Evolutionary conservation across 2,888 invertebrate genomes (phyloP).

Genomic region (Orthosia gracilis): DNA sequence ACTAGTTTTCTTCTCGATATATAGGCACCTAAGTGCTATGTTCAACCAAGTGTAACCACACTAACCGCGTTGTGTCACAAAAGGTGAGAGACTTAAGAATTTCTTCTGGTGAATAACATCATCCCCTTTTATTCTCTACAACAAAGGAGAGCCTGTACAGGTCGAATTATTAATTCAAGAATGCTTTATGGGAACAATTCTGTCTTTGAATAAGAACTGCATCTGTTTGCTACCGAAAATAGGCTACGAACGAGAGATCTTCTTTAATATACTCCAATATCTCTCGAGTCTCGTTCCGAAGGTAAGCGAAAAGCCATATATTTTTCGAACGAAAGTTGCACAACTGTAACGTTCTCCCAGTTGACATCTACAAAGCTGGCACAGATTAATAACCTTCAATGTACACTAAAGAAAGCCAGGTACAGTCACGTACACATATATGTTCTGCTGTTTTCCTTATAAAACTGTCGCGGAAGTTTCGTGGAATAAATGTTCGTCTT

Average conservation of each 20-base stretch:
- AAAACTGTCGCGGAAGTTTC: constrained; percentile 63
- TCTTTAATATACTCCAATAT: constrained; percentile 17
- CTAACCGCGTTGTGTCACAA: background rate
- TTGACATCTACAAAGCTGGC: constrained; percentile 54
- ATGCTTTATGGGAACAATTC: constrained; percentile 17
- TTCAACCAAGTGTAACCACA: background rate
- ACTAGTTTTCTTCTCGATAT: background rate
- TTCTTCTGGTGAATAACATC: constrained; percentile 28
- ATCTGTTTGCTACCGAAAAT: constrained; percentile 6
- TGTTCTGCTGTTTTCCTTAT: constrained; percentile 58
- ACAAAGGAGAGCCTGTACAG: constrained; percentile 25
- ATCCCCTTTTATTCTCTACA: constrained; percentile 23
- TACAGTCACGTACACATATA: constrained; percentile 60
- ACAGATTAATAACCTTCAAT: constrained; percentile 62
- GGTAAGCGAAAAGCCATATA: constrained; percentile 34
- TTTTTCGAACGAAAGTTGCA: constrained; percentile 48
- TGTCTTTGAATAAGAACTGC: constrained; percentile 22
- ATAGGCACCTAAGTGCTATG: background rate
- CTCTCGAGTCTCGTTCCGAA: constrained; percentile 9
- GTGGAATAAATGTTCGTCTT: constrained; percentile 66
- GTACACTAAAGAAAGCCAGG: constrained; percentile 56
- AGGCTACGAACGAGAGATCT: background rate
- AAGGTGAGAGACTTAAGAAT: constrained; percentile 21
- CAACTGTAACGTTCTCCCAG: constrained; percentile 45
- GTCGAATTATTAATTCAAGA: constrained; percentile 41